phyloP scores from a whole-genome alignment of 2,113 vertebrate species.

The Sula dactylatra region DNA sequence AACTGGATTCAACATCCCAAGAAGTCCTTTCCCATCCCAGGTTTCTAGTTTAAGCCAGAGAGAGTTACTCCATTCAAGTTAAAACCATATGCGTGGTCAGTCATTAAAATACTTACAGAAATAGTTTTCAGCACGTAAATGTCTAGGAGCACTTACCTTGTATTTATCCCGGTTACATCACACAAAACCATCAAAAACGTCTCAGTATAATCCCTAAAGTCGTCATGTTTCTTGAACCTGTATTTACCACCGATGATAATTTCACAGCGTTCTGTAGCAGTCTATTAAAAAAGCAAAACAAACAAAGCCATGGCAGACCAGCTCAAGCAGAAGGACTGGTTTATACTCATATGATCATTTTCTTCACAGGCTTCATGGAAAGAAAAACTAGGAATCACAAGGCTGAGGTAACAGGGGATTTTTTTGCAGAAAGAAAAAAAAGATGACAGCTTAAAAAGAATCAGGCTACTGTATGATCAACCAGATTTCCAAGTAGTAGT shows the following conservation, averaged over 20 bases:
- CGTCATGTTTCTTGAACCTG: neutral
- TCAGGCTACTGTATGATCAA: neutral
- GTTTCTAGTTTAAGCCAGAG: neutral
- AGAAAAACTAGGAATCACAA: constrained; percentile 44
- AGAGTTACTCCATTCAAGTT: neutral
- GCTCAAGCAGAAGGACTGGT: constrained; percentile 35
- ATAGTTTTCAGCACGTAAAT: neutral
- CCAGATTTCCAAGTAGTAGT: constrained; percentile 8
- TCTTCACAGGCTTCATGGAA: constrained; percentile 2
- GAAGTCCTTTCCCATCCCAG: neutral
- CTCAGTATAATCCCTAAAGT: constrained; percentile 5
- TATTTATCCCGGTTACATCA: constrained; percentile 49
- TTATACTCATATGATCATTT: constrained; percentile 2
- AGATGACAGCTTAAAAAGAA: constrained; percentile 11
- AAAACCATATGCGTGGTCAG: neutral
- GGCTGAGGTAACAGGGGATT: constrained; percentile 31
- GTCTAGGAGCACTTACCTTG: constrained; percentile 5
- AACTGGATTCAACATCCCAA: neutral
- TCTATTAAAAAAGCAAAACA: constrained; percentile 56
- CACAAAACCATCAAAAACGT: constrained; percentile 25
- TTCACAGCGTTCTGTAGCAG: neutral
- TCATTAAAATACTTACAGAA: constrained; percentile 30
- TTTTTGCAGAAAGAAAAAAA: constrained; percentile 40
- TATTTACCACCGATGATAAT: neutral
- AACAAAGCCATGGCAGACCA: constrained; percentile 31